phyloP scores from a whole-genome alignment of 2,113 vertebrate species.

The Scomber scombrus region DNA sequence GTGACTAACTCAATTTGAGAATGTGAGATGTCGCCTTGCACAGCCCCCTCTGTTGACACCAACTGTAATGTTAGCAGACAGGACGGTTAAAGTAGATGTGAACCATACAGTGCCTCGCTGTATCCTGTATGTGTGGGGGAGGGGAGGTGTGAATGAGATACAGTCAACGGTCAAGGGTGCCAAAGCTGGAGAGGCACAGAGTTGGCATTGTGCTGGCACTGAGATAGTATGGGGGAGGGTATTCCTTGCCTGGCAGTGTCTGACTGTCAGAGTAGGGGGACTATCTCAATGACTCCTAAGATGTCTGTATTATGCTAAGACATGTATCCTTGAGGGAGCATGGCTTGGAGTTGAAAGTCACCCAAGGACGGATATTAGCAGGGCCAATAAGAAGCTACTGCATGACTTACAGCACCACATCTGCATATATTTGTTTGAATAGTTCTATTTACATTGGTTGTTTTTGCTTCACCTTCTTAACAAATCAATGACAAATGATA shows the following conservation, averaged over 20 bases:
- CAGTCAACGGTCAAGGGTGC: constrained; percentile 68
- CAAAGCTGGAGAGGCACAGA: constrained; percentile 63
- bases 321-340: constrained; percentile 77
- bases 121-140: constrained; percentile 50
- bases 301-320: constrained; percentile 77
- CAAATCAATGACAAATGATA: constrained; percentile 31
- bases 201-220: constrained; percentile 65
- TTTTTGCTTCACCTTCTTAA: constrained; percentile 22
- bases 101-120: constrained; percentile 33
- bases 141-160: constrained; percentile 59
- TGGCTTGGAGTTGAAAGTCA: constrained; percentile 77
- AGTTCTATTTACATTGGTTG: constrained; percentile 6
- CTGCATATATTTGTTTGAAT: constrained; percentile 42
- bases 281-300: constrained; percentile 74
- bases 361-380: constrained; percentile 71
- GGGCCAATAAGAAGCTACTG: constrained; percentile 31
- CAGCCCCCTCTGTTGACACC: constrained; percentile 1
- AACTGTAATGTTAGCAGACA: constrained; percentile 23
- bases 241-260: constrained; percentile 50
- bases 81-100: not conserved
- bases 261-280: constrained; percentile 57
- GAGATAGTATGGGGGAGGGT: constrained; percentile 12
- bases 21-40: not conserved
- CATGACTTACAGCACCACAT: constrained; percentile 21
- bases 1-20: constrained; percentile 15